A percentile compares a stretch with the other conserved stretches of the same genome.
These are phyloP conservation scores for Cochlearius cochlearius DNA, from an alignment of 2,113 vertebrate species.

Conservation along the genomic window DNA sequence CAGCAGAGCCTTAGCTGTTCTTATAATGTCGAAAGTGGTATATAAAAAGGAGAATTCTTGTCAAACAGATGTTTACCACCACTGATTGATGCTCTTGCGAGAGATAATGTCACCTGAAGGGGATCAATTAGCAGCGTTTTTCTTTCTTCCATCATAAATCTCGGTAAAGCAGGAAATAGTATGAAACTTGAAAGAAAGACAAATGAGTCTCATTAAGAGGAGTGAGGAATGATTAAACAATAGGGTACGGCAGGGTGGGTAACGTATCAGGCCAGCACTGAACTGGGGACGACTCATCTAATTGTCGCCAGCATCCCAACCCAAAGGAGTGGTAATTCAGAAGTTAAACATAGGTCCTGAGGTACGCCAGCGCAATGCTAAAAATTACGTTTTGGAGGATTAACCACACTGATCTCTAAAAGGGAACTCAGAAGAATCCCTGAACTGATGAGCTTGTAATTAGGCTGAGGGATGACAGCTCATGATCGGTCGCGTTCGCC, in stretches of 20 bases:
- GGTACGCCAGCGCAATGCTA: not conserved
- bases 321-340: constrained; percentile 2
- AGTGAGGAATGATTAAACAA: constrained; percentile 23
- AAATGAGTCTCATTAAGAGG: constrained; percentile 16
- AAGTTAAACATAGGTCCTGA: constrained; percentile 6
- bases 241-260: not conserved
- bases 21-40: not conserved
- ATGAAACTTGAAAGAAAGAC: constrained; percentile 24
- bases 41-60: not conserved
- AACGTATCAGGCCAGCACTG: not conserved
- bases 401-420: not conserved
- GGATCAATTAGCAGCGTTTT: not conserved
- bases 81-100: not conserved
- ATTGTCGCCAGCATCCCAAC: not conserved
- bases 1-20: not conserved
- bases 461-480: not conserved
- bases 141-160: constrained; percentile 16
- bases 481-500: accelerated
- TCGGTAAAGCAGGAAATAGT: constrained; percentile 20
- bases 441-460: not conserved
- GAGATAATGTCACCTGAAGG: constrained; percentile 4
- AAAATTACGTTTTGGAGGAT: not conserved
- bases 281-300: not conserved
- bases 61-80: not conserved
- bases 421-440: not conserved